Evolutionary conservation across 2,888 invertebrate genomes (phyloP).

Genomic region (Ectemnius continuus): DNA sequence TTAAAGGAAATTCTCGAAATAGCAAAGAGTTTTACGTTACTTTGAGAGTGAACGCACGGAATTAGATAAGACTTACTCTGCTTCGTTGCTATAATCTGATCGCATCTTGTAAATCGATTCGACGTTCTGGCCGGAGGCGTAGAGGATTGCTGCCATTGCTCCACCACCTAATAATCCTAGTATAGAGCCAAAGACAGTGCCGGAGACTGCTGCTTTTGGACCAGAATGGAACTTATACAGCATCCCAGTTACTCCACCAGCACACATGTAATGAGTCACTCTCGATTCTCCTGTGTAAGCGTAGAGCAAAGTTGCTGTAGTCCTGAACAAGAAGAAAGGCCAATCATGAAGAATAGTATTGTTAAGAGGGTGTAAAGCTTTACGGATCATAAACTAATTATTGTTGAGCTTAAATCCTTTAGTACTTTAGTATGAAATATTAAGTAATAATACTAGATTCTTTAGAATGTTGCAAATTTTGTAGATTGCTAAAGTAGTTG

Average conservation of each 20-base stretch:
- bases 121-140: constrained; percentile 20
- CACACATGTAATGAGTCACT: constrained; percentile 83
- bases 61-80: neutral
- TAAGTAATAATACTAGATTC: no score
- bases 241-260: constrained; percentile 83
- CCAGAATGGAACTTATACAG: constrained; percentile 86
- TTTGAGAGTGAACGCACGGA: no score
- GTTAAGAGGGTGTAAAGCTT: no score
- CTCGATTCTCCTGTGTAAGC: constrained; percentile 85
- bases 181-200: constrained; percentile 82
- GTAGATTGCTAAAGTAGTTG: no score
- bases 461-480: no score
- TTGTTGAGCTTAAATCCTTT: no score
- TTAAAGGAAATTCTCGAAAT: no score
- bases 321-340: constrained; percentile 78
- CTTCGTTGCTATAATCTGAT: neutral
- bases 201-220: constrained; percentile 84
- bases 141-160: neutral
- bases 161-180: constrained; percentile 83
- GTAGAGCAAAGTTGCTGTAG: constrained; percentile 82
- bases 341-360: neutral
- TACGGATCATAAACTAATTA: no score
- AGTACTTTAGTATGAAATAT: no score
- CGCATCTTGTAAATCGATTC: neutral
- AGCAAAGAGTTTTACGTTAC: no score